Evolutionary conservation across 2,113 vertebrate genomes (phyloP), one percentile per base, ranked within the genome.

Genomic region (Proteles cristata): DNA sequence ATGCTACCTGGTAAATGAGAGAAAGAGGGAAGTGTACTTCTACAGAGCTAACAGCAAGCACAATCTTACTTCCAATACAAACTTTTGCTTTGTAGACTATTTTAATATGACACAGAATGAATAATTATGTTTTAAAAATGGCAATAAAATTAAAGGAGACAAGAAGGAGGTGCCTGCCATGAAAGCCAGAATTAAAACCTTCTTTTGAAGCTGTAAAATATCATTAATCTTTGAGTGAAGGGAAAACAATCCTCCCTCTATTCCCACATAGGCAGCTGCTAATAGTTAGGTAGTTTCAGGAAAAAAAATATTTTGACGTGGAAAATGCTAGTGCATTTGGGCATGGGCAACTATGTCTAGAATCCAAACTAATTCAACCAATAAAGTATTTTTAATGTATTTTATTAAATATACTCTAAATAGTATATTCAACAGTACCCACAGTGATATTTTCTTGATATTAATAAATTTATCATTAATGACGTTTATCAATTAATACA

Each of bases 161-260:
- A 95, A 97, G 87, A 96, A 97, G 83, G 94, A 81, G 89, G 91
- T 97, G 73, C 96, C 68, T 97, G 76, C 89, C 94, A 26, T 90
- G 81, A 96, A 92, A 90, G 45, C 85, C 96, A 98, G 92, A 97
- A 96, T 45, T 94, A 89, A 97, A 87, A 97, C 7, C 25, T 91
- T 68, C 96, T 97, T 97, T 97, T 98, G 97, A 98, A 98, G 85
- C 65, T 96, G 74, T 82, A 96, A 97, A 90, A 97, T 97, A 97
- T 97, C 93, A 98, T 98, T 97, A 96, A 74, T 97, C 95, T 98
- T 98, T 79, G 45, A 93, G 69, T 74, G 86, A 97, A 97, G 97
- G 77, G n/a, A 97, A 97, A 97, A 95, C 95, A 97, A 48, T 94
- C 5, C 90, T 96, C 91, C 92, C 65, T 97, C 88, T 98, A 84